Percentiles rank a stretch among this genome's conserved stretches.
phyloP scores from a whole-genome alignment of 2,797 vertebrate genomes.

The Gymnothorax reevesii region DNA sequence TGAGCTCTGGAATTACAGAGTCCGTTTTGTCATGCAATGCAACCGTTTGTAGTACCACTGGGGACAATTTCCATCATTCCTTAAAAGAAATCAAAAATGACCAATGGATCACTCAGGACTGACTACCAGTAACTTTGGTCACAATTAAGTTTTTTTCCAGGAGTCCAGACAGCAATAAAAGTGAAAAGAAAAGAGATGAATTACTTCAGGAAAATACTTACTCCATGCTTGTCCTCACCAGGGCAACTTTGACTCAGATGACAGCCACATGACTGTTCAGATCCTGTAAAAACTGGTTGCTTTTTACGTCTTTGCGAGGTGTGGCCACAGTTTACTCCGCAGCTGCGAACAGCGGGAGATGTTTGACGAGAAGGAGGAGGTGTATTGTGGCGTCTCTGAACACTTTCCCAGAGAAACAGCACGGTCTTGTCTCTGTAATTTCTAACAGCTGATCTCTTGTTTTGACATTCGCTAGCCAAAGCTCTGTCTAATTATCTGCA shows the following conservation, averaged over 20 bases:
- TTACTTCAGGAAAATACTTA: conserved; percentile 50
- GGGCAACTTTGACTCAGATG: conserved; percentile 41
- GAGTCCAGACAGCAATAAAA: background rate
- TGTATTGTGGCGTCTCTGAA: background rate
- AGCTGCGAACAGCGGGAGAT: conserved; percentile 77
- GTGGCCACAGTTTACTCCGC: conserved; percentile 61
- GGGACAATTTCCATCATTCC: conserved; percentile 17
- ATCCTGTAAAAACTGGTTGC: conserved; percentile 46
- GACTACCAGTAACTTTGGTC: background rate
- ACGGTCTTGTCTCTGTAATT: conserved; percentile 39
- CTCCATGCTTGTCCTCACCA: conserved; percentile 42
- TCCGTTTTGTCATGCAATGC: conserved; percentile 8
- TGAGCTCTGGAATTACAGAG: background rate
- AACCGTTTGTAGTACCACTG: background rate
- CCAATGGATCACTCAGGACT: background rate
- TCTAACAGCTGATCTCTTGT: conserved; percentile 30
- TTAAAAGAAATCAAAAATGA: conserved; percentile 22
- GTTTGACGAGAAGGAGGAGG: conserved; percentile 46
- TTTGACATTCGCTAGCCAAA: conserved; percentile 25
- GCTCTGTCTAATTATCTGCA: conserved; percentile 26
- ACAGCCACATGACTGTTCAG: conserved; percentile 52
- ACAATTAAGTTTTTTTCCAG: conserved; percentile 12
- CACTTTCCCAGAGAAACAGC: conserved; percentile 25
- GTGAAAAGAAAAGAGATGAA: background rate
- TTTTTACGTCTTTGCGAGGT: conserved; percentile 63